A percentile compares a stretch with the other conserved stretches of the same genome.
These are phyloP conservation scores for Drosophila baimaii DNA, from an alignment of 1,140 invertebrate genomes.

Conservation along the genomic window DNA sequence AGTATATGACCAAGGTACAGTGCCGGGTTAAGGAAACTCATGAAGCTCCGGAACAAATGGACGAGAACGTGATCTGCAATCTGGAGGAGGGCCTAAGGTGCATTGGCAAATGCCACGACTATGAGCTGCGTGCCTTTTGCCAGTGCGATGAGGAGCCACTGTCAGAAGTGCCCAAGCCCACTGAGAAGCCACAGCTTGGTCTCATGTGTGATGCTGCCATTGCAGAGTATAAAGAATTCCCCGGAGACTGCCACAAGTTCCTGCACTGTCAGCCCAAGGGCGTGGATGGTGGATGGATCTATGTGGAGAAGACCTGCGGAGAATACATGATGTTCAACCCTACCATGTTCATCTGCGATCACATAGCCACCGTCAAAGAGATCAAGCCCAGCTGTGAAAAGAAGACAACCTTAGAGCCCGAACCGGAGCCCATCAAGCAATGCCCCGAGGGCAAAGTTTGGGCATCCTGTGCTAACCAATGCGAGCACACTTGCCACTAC, in stretches of 20 bases:
- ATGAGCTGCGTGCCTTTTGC: constrained; percentile 90
- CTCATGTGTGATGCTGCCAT: constrained; percentile 59
- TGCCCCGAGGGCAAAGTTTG: constrained; percentile 84
- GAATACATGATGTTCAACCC: constrained; percentile 87
- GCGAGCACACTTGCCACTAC: constrained; percentile 87
- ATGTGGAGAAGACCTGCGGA: constrained; percentile 87
- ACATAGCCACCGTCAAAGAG: constrained; percentile 86
- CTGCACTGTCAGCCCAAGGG: constrained; percentile 86
- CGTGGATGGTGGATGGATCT: constrained; percentile 64
- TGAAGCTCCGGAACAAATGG: constrained; percentile 87
- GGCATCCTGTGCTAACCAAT: constrained; percentile 87
- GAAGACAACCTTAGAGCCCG: constrained; percentile 23
- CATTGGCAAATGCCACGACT: constrained; percentile 87
- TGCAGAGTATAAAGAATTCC: constrained; percentile 84
- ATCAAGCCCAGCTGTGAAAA: constrained; percentile 87
- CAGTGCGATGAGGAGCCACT: constrained; percentile 85
- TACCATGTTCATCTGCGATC: constrained; percentile 86
- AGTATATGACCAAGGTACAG: constrained; percentile 89
- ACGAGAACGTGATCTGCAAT: constrained; percentile 90
- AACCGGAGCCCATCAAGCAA: constrained; percentile 44
- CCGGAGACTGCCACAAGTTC: constrained; percentile 86
- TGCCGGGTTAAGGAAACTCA: constrained; percentile 89
- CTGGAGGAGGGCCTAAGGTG: constrained; percentile 90
- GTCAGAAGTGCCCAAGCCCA: constrained; percentile 33
- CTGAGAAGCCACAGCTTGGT: constrained; percentile 61